phyloP scores from a whole-genome alignment of 2,113 vertebrate species.

The Aphyosemion australe region DNA sequence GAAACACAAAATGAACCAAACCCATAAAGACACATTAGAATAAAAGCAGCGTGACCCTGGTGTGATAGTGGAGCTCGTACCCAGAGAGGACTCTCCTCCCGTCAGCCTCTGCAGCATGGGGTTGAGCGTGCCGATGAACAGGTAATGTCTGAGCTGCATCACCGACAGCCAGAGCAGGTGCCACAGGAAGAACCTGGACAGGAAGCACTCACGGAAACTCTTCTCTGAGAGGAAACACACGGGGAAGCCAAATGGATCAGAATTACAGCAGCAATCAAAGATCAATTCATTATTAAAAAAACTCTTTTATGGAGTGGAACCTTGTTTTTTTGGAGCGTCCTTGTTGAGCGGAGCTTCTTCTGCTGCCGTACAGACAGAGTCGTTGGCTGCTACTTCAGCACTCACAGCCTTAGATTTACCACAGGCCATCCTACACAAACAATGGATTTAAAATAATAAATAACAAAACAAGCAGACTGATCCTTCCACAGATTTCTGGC shows the following conservation, averaged over 20 bases:
- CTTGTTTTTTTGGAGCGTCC: slow-evolving; percentile 20
- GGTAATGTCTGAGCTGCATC: slow-evolving; percentile 90
- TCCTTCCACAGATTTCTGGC: too few relatives aligned
- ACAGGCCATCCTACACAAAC: slow-evolving; percentile 64
- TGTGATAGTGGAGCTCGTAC: slow-evolving; percentile 63
- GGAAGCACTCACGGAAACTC: slow-evolving; percentile 77
- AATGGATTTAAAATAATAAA: too few relatives aligned
- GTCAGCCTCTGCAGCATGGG: slow-evolving; percentile 83
- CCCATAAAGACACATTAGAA: too few relatives aligned
- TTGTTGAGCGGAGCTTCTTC: slow-evolving; percentile 20
- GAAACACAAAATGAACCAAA: too few relatives aligned
- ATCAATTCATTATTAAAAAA: too few relatives aligned
- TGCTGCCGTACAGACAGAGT: not conserved
- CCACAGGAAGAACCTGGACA: slow-evolving; percentile 83
- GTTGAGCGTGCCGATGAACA: slow-evolving; percentile 93
- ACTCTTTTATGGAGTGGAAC: slow-evolving; percentile 24
- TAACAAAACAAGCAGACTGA: too few relatives aligned
- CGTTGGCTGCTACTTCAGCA: slow-evolving; percentile 4
- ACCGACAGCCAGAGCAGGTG: slow-evolving; percentile 89
- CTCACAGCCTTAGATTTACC: slow-evolving; percentile 24
- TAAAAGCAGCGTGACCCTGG: too few relatives aligned
- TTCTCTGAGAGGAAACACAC: slow-evolving; percentile 44
- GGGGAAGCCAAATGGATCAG: not conserved
- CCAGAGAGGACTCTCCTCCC: slow-evolving; percentile 43
- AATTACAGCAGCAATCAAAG: not conserved